A percentile compares a stretch with the other conserved stretches of the same genome.
These are phyloP conservation scores for Sakesphorus luctuosus DNA, from an alignment of 2,113 vertebrate genomes.

Conservation along the genomic window DNA sequence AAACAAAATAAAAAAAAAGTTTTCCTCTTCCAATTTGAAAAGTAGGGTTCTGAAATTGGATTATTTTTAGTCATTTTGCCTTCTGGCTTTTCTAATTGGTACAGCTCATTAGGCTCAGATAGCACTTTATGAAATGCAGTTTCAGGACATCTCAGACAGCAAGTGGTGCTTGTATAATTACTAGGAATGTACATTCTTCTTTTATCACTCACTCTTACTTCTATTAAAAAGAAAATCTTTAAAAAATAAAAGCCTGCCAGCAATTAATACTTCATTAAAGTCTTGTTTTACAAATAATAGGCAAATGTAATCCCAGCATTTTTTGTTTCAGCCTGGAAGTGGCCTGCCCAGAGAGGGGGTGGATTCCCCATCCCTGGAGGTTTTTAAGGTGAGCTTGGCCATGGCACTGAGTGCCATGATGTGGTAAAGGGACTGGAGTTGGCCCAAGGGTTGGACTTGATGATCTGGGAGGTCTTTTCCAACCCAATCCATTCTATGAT, in stretches of 20 bases:
- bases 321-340: background rate
- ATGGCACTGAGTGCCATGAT: too few relatives aligned
- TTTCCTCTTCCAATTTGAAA: background rate
- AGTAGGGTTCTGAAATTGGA: background rate
- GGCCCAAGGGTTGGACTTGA: too few relatives aligned
- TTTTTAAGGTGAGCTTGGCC: too few relatives aligned
- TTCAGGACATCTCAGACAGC: background rate
- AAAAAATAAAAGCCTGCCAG: background rate
- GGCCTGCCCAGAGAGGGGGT: too few relatives aligned
- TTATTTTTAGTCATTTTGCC: background rate
- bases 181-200: background rate
- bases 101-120: background rate
- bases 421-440: too few relatives aligned
- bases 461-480: too few relatives aligned
- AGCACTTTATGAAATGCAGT: background rate
- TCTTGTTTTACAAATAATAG: background rate
- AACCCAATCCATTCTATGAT: too few relatives aligned
- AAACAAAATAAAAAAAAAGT: background rate
- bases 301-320: fast-evolving
- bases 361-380: too few relatives aligned
- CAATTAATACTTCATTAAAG: background rate
- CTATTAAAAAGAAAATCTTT: background rate
- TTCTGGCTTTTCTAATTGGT: background rate
- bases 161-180: background rate
- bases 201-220: background rate